Percentiles rank a stretch among this genome's conserved stretches.
phyloP scores from a whole-genome alignment of 1,140 invertebrate species.

The Drosophila subpulchrella region DNA sequence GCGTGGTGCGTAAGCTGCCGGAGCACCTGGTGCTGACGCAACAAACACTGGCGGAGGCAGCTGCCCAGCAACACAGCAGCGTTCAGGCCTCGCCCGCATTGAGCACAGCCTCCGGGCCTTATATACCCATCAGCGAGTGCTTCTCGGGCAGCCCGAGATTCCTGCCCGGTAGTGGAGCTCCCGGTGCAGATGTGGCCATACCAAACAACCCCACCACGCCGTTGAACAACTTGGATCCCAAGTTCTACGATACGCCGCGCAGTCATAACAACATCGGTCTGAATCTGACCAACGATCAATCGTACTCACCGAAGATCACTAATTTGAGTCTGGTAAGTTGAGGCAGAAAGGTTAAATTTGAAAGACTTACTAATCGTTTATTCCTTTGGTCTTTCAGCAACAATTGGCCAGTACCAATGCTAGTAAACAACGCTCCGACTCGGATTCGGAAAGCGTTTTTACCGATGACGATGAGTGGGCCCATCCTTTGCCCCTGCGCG shows the following conservation, averaged over 20 bases:
- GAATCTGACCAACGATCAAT: conserved; percentile 83
- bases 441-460: conserved; percentile 87
- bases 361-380: background rate
- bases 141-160: conserved; percentile 90
- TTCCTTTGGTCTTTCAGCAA: conserved; percentile 34
- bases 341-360: no score
- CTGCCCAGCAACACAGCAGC: conserved; percentile 70
- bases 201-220: conserved; percentile 71
- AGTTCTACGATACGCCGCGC: conserved; percentile 86
- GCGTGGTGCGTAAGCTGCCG: conserved; percentile 77
- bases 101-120: conserved; percentile 88
- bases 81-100: conserved; percentile 87
- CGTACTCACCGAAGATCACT: conserved; percentile 83
- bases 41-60: conserved; percentile 60
- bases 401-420: conserved; percentile 63
- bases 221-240: conserved; percentile 84
- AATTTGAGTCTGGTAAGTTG: conserved; percentile 71
- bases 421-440: conserved; percentile 84
- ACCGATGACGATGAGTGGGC: conserved; percentile 87
- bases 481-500: conserved; percentile 77
- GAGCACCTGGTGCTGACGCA: conserved; percentile 77
- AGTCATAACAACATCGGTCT: conserved; percentile 84
- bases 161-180: conserved; percentile 31
- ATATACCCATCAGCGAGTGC: conserved; percentile 95
- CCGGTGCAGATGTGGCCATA: conserved; percentile 23